A percentile compares a stretch with the other conserved stretches of the same genome.
phyloP scores from a whole-genome alignment of 30 jellyfish, hydroid and myxozoan genomes.

The Aurelia coerulea region DNA sequence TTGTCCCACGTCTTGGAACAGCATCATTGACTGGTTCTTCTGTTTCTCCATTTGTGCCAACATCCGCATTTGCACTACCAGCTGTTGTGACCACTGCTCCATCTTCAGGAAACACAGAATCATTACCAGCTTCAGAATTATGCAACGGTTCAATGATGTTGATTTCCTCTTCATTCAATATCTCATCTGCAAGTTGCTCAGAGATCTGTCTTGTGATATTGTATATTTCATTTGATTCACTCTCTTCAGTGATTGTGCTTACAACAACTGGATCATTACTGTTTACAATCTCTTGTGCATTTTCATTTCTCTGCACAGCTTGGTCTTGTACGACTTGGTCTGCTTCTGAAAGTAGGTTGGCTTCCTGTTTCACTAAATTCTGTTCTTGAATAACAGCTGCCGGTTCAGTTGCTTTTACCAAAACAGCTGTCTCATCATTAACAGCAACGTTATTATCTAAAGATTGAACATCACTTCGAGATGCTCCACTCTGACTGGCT shows the following conservation, averaged over 20 bases:
- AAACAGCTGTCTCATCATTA: not conserved
- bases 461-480: not conserved
- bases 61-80: not conserved
- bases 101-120: not conserved
- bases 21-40: not conserved
- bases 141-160: not conserved
- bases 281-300: not conserved
- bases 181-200: constrained; percentile 53
- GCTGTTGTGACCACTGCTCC: not conserved
- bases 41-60: not conserved
- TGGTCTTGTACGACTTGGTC: not conserved
- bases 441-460: not conserved
- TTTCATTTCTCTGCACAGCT: not conserved
- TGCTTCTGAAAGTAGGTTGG: not conserved
- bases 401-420: not conserved
- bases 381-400: not conserved
- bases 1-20: constrained; percentile 18
- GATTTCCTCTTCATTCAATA: constrained; percentile 9
- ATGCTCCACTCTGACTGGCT: not conserved
- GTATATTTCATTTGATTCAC: constrained; percentile 1
- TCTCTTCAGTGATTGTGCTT: too few relatives aligned
- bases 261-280: not conserved
- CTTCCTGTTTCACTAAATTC: too few relatives aligned
- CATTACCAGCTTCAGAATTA: not conserved
- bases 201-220: constrained; percentile 33